Evolutionary conservation across 2,797 vertebrate genomes (phyloP).

Genomic region (Gobionotothen gibberifrons): DNA sequence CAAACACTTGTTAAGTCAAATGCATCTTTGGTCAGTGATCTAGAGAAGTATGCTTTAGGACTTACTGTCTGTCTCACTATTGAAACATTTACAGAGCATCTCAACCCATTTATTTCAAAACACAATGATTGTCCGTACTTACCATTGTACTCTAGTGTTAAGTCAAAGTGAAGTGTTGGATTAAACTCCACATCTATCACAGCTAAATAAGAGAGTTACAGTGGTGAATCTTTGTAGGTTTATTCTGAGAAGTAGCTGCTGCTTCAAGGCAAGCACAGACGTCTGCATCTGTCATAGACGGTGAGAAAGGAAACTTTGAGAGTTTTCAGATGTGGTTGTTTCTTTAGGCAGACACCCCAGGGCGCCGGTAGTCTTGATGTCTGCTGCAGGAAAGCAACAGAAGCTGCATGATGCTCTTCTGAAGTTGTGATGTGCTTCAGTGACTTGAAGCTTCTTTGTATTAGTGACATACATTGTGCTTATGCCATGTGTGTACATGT

Average conservation of each 20-base stretch:
- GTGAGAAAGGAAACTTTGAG: constrained; percentile 1
- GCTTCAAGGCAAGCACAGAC: not conserved
- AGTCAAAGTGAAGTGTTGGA: not conserved
- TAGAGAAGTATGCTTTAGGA: not conserved
- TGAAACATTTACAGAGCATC: not conserved
- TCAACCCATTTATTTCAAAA: not conserved
- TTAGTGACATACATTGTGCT: not conserved
- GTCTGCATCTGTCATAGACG: constrained; percentile 1
- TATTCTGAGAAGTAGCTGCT: not conserved
- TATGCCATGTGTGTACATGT: not conserved
- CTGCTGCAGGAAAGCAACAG: constrained; percentile 7
- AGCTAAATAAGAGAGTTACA: not conserved
- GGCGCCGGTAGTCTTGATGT: constrained; percentile 14
- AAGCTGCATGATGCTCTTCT: not conserved
- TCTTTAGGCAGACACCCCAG: not conserved
- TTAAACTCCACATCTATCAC: not conserved
- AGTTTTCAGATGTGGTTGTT: constrained; percentile 1
- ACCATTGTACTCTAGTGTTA: not conserved
- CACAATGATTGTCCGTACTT: not conserved
- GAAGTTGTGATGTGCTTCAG: not conserved
- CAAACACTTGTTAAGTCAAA: too few species aligned
- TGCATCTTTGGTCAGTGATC: not conserved
- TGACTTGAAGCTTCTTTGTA: not conserved
- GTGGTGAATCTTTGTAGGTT: not conserved
- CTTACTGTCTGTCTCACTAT: too few species aligned